phyloP scores from a whole-genome alignment of 1,140 invertebrate species.

The Drosophila varians region DNA sequence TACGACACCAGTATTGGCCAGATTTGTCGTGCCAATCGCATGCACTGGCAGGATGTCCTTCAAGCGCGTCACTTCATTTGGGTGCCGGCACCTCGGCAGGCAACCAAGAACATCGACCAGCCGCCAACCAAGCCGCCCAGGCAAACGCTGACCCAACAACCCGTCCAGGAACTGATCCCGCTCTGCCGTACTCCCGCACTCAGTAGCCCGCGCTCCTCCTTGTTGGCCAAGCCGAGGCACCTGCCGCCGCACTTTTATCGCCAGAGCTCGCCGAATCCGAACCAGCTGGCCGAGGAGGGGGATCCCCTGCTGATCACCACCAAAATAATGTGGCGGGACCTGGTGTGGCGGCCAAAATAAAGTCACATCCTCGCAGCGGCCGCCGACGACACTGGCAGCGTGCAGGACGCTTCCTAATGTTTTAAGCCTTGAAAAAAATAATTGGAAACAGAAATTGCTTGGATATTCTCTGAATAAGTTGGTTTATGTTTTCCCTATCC shows the following conservation, averaged over 20 bases:
- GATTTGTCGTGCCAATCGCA: conserved; percentile 50
- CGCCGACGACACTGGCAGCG: no score
- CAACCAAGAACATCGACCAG: background rate
- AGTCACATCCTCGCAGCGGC: background rate
- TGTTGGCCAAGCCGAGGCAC: background rate
- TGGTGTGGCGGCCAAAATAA: background rate
- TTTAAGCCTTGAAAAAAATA: no score
- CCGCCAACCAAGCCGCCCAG: background rate
- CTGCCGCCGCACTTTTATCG: conserved; percentile 38
- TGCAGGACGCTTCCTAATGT: no score
- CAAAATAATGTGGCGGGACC: conserved; percentile 1
- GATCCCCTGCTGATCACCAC: conserved; percentile 57
- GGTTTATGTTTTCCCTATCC: background rate
- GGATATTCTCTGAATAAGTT: no score
- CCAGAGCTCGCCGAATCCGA: conserved; percentile 38
- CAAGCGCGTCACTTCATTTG: conserved; percentile 43
- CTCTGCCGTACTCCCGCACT: no score
- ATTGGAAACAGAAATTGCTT: no score
- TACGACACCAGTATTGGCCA: conserved; percentile 45
- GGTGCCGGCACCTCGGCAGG: conserved; percentile 18
- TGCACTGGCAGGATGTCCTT: conserved; percentile 53
- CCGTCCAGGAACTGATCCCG: no score
- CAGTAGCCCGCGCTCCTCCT: no score
- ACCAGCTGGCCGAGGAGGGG: conserved; percentile 27
- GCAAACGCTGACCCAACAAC: no score